Evolutionary conservation across 2,113 vertebrate species (phyloP), one percentile per base, ranked within the genome.

Genomic region (Podilymbus podiceps): DNA sequence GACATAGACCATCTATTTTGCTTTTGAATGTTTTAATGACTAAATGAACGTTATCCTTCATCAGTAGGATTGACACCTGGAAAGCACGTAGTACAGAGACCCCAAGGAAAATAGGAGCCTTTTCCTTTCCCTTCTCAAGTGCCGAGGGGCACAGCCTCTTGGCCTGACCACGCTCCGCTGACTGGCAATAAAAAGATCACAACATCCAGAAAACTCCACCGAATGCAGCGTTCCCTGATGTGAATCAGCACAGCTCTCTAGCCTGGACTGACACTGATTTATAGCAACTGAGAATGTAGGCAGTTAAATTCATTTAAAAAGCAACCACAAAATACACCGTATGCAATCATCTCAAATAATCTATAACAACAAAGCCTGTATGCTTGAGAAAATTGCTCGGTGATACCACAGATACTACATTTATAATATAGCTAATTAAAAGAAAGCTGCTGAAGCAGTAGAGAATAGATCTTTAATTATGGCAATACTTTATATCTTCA

Each of bases 341-440:
- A 40, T 63, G 88, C 66, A 96, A 96, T 96, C 77, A 66, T 58
- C 86, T 92, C 66, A 68, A 91, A 47, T 68, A 66, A 92, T 97
- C 95, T 97, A n/a, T 69, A 96, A 94, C 91, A 94, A 92, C 91
- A 95, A 92, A 91, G 85, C 63, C 80, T 83, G 73, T 7, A 30
- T n/a, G 86, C 85, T 94, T 63, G 49, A 67, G 81, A 93, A 96
- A 93, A 92, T 78, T 96, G 50, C 52, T 81, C 92, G 92, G 92
- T 96, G 89, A 68, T 93, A 93, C 59, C 52, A 1, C 95, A 97
- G 94, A 96, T 97, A 95, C 22, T 67, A 62, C 50, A 92, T 95
- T 94, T 84, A 88, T 66, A 79, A n/a, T n/a, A n/a, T n/a, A 85
- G 64, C 53, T 96, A 96, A 96, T 97, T 98, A 96, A 63, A 86